phyloP scores from a whole-genome alignment of 2,113 vertebrate species.

The Sinocyclocheilus grahami region DNA sequence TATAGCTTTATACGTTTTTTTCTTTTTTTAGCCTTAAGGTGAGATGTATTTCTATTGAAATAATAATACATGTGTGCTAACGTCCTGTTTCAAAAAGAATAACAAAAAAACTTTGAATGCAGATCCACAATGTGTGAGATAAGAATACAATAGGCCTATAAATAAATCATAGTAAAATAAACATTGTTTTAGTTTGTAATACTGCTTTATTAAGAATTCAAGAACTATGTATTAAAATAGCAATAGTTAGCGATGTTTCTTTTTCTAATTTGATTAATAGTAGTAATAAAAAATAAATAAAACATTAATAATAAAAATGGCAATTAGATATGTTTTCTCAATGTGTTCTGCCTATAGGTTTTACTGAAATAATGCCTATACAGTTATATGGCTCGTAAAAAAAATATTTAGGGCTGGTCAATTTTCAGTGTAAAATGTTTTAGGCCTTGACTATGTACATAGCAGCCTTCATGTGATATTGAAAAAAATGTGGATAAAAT shows the following conservation, averaged over 20 bases:
- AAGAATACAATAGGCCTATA: not conserved
- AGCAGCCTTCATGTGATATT: not conserved
- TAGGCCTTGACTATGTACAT: not conserved
- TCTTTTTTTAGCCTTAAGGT: too few species aligned
- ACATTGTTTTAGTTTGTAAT: not conserved
- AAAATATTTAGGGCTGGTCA: too few species aligned
- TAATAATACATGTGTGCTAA: too few species aligned
- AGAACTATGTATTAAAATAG: too few species aligned
- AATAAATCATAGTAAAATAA: not conserved
- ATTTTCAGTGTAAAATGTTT: not conserved
- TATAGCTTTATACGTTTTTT: too few species aligned
- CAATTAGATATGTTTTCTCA: not conserved
- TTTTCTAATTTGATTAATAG: not conserved
- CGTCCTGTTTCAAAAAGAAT: too few species aligned
- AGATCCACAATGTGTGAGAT: too few species aligned
- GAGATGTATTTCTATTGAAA: too few species aligned
- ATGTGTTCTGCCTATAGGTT: not conserved
- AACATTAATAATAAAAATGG: not conserved
- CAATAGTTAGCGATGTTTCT: not conserved
- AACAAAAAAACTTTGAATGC: too few species aligned
- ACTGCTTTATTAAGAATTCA: too few species aligned
- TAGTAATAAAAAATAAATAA: not conserved
- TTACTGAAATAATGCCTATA: not conserved
- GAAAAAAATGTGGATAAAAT: not conserved
- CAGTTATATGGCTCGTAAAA: too few species aligned